Percentiles rank a stretch among this genome's conserved stretches.
Conservation (phyloP, 2,888 invertebrate genomes). For the Dromius quadrimaculatus region DNA sequence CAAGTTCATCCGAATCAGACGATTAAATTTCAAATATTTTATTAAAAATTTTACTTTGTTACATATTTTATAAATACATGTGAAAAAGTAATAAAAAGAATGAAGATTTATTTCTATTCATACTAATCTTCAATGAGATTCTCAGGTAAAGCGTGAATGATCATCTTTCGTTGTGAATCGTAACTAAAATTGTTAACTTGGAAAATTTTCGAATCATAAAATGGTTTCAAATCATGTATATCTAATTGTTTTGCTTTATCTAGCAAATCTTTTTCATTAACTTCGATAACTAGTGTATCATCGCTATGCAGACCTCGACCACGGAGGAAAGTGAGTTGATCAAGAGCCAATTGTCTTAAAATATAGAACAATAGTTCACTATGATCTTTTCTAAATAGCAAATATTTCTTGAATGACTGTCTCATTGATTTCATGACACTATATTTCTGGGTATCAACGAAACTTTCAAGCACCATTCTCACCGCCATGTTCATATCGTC, state of each 20-base stretch:
- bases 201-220: constrained; percentile 93
- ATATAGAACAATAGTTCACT: constrained; percentile 96
- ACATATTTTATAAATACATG: constrained; percentile 13
- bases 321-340: constrained; percentile 88
- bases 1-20: constrained; percentile 58
- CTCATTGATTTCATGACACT: constrained; percentile 97
- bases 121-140: constrained; percentile 62
- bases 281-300: constrained; percentile 77
- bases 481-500: constrained; percentile 98
- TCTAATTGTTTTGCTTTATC: constrained; percentile 91
- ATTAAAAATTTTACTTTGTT: constrained; percentile 5
- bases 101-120: neutral
- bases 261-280: constrained; percentile 85
- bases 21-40: constrained; percentile 4
- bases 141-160: constrained; percentile 84
- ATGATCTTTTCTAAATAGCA: constrained; percentile 95
- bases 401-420: constrained; percentile 93
- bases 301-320: constrained; percentile 75
- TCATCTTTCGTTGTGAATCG: constrained; percentile 85
- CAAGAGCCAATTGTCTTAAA: constrained; percentile 90
- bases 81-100: constrained; percentile 19
- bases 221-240: constrained; percentile 88
- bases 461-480: constrained; percentile 96
- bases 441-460: constrained; percentile 98
- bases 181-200: constrained; percentile 88